Evolutionary conservation across 2,797 vertebrate genomes (phyloP).

Genomic region (Gadopsis marmoratus): DNA sequence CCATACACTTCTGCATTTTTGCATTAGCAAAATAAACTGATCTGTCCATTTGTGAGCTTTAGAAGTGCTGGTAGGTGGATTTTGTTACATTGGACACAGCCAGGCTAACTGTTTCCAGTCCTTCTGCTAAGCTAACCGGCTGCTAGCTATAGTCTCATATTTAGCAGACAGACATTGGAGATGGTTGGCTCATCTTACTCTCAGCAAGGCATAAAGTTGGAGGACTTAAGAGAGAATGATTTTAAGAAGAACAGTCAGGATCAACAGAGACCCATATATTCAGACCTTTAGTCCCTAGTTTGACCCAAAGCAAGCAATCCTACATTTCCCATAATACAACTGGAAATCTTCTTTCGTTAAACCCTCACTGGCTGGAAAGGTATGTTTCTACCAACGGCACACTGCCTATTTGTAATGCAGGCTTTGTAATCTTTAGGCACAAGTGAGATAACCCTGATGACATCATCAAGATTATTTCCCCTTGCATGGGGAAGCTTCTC

Average conservation of each 20-base stretch:
- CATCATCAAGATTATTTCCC: conserved; percentile 1
- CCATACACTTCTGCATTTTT: neutral
- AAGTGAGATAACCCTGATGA: neutral
- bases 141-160: neutral
- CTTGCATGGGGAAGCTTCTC: neutral
- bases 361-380: no score
- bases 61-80: neutral
- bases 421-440: neutral
- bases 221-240: neutral
- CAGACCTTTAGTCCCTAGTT: neutral
- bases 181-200: neutral
- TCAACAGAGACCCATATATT: neutral
- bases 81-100: neutral
- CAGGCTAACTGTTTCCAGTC: neutral
- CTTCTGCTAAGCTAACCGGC: neutral
- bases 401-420: neutral
- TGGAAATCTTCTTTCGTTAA: neutral
- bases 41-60: neutral
- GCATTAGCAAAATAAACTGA: neutral
- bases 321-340: neutral
- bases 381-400: neutral
- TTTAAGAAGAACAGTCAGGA: neutral
- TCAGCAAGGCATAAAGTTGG: neutral
- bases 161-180: neutral
- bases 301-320: neutral